Base-by-base conservation (phyloP, 2,113 vertebrate genomes). In the Sturnira hondurensis region DNA sequence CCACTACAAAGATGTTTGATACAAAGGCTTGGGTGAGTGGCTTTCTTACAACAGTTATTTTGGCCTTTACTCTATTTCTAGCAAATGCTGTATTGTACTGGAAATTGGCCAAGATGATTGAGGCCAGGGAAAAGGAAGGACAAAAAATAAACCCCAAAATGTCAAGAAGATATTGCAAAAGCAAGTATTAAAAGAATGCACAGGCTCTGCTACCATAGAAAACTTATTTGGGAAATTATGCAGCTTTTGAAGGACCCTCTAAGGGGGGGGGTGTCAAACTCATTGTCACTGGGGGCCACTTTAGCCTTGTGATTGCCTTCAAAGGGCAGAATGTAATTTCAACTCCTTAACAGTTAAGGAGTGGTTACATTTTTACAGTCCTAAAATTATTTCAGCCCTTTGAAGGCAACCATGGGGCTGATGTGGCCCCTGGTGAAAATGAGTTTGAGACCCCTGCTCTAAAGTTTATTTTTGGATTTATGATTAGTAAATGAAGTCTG, bases 71-170 rank as follows among this genome's bases (percentile, higher is more conserved):
- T 0, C 94, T 99, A 95, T 99, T 99, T 88, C 98, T 99, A 31
- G 99, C 99, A 87, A 99, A 99, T 1, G 99, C 99, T 0, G 98
- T 99, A 9, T 98, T 99, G 92, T 99, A 99, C 1, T 99, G 99
- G 99, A 99, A 99, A 98, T 98, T 99, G 93, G 99, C 99, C 96
- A 99, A 99, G 98, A 99, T 99, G 99, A 99, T 99, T 65, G 99
- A 99, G 98, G 99, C 98, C 95, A 99, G 98, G 77, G 99, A 99
- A 94, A 98, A 99, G 54, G 99, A 28, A 99, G 92, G 50, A 22
- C 99, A 99, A 95, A 99, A 99, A 98, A 99, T n/a, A 99, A 98
- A 99, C 99, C 96, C 99, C 99, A 99, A 96, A 99, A 96, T 99
- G 99, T 45, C 99, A 99, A 96, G 99, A 99, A 98, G 99, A 99